These are phyloP conservation scores for Montipora foliosa DNA, from an alignment of 64 coral and sea anemone genomes.

Conservation along the genomic window DNA sequence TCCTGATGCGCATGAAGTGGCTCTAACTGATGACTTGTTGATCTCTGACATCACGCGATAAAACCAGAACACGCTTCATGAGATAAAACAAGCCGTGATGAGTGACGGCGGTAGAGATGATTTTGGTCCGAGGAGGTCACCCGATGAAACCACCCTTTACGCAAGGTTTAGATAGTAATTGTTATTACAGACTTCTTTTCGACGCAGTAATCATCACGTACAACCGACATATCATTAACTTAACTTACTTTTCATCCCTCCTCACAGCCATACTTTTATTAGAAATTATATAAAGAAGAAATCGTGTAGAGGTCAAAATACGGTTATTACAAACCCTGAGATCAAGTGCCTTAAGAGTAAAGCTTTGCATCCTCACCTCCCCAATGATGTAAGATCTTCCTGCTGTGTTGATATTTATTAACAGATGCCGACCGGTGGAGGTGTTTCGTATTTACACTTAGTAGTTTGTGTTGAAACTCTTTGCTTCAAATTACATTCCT, in stretches of 20 bases:
- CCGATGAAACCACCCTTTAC: not conserved
- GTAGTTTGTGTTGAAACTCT: not conserved
- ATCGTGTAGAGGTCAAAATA: too few species aligned
- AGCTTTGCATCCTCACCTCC: too few species aligned
- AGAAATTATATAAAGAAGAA: too few species aligned
- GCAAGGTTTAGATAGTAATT: not conserved
- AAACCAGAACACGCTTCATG: not conserved
- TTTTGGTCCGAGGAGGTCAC: not conserved
- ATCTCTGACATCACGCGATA: constrained; percentile 21
- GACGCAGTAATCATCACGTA: not conserved
- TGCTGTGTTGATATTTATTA: not conserved
- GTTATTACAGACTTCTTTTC: not conserved
- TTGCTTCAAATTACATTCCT: too few species aligned
- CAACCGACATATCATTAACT: not conserved
- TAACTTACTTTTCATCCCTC: not conserved
- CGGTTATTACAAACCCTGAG: too few species aligned
- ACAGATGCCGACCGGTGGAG: not conserved
- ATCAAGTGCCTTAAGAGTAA: too few species aligned
- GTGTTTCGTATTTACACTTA: not conserved
- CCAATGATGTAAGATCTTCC: not conserved
- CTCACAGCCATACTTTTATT: not conserved
- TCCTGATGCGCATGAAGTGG: not conserved
- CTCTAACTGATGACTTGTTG: constrained; percentile 15
- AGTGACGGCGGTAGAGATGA: constrained; percentile 14
- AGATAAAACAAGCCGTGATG: constrained; percentile 24